A percentile compares a stretch with the other conserved stretches of the same genome.
Conservation (phyloP, 1,140 invertebrate genomes). For the Zaprionus ghesquierei region DNA sequence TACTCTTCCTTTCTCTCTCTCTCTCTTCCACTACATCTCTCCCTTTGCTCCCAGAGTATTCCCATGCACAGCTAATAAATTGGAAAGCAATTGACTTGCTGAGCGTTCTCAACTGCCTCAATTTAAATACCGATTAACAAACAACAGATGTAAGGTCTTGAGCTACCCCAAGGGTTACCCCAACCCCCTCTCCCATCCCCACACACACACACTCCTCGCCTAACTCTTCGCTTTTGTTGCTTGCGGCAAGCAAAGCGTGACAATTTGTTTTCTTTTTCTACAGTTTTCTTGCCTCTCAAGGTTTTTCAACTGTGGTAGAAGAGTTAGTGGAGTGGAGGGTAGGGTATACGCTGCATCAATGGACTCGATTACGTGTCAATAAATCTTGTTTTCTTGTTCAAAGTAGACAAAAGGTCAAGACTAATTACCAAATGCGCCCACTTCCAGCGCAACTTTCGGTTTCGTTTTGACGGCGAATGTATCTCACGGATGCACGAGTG, state of each 20-base stretch:
- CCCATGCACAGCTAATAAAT: constrained; percentile 10
- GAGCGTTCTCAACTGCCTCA: constrained; percentile 25
- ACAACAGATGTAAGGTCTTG: constrained; percentile 23
- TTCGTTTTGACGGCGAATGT: constrained; percentile 33
- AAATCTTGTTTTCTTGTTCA: constrained; percentile 35
- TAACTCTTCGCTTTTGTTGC: constrained; percentile 19
- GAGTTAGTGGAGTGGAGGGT: constrained; percentile 12
- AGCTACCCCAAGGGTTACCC: background rate
- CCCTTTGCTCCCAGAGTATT: background rate
- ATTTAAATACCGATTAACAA: constrained; percentile 67
- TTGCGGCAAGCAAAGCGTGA: constrained; percentile 26
- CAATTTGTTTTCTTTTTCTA: constrained; percentile 11
- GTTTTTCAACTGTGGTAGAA: background rate
- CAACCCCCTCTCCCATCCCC: background rate
- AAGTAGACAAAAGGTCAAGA: constrained; percentile 47
- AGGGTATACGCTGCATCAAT: no score
- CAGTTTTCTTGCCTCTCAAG: background rate
- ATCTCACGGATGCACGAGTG: constrained; percentile 43
- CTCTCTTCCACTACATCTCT: background rate
- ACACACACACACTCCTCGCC: no score
- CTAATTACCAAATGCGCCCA: constrained; percentile 68
- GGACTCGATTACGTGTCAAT: constrained; percentile 31
- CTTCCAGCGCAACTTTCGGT: constrained; percentile 38
- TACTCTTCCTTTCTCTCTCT: no score
- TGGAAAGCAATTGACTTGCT: constrained; percentile 17